These are phyloP conservation scores for Odontamblyopus lacepedii DNA, from an alignment of 2,797 vertebrate genomes.

Conservation along the genomic window DNA sequence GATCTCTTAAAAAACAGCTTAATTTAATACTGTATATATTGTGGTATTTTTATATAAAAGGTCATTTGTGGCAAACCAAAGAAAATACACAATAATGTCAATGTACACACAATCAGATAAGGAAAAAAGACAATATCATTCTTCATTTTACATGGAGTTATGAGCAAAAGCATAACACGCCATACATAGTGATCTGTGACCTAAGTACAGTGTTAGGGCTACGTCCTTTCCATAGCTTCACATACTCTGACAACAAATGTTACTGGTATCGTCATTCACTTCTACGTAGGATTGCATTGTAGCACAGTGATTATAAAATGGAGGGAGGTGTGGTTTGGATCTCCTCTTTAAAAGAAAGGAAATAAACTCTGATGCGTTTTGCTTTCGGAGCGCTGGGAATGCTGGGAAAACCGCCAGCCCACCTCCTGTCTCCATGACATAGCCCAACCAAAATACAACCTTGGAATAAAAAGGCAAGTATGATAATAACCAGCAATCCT, in stretches of 20 bases:
- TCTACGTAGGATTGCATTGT: conserved; percentile 65
- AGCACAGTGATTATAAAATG: conserved; percentile 67
- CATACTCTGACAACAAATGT: conserved; percentile 70
- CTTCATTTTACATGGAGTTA: conserved; percentile 85
- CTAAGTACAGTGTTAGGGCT: conserved; percentile 92
- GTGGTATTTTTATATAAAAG: conserved; percentile 70
- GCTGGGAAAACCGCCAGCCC: conserved; percentile 41
- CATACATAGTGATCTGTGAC: conserved; percentile 87
- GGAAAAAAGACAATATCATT: conserved; percentile 76
- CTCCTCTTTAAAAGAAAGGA: conserved; percentile 34
- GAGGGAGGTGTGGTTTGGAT: conserved; percentile 30
- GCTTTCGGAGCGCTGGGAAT: conserved; percentile 23
- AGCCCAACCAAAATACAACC: conserved; percentile 25
- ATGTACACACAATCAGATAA: conserved; percentile 78
- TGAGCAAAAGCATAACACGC: conserved; percentile 80
- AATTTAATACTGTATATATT: conserved; percentile 81
- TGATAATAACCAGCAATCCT: conserved; percentile 53
- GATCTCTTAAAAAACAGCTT: conserved; percentile 71
- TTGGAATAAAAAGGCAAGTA: conserved; percentile 44
- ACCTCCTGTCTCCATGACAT: conserved; percentile 28
- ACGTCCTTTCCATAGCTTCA: conserved; percentile 78
- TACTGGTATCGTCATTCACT: conserved; percentile 57
- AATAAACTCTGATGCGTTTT: conserved; percentile 13
- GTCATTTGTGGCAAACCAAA: conserved; percentile 76
- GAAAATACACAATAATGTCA: conserved; percentile 72